phyloP scores from a whole-genome alignment of 1,140 invertebrate species.

The Conopomorpha cramerella region DNA sequence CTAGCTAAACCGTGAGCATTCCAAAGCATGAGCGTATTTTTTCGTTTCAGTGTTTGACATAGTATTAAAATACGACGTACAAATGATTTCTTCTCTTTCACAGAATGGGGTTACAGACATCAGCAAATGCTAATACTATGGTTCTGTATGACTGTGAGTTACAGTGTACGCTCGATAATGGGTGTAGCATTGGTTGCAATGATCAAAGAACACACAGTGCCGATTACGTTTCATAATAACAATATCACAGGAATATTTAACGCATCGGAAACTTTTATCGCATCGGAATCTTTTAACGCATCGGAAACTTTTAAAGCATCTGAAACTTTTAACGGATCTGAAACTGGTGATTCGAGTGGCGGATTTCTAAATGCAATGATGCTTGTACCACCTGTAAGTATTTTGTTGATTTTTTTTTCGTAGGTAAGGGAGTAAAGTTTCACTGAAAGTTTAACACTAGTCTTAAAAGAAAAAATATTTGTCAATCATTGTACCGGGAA shows the following conservation, averaged over 20 bases:
- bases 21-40: not conserved
- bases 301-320: too few species aligned
- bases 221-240: not conserved
- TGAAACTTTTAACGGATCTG: not conserved
- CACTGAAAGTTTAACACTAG: too few species aligned
- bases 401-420: too few species aligned
- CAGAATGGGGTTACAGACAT: slow-evolving; percentile 59
- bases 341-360: not conserved
- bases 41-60: too few species aligned
- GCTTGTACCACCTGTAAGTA: slow-evolving; percentile 2
- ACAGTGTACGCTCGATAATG: slow-evolving; percentile 69
- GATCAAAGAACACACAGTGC: slow-evolving; percentile 31
- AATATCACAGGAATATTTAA: not conserved
- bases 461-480: too few species aligned
- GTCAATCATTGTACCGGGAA: too few species aligned
- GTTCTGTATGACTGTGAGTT: slow-evolving; percentile 66
- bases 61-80: too few species aligned
- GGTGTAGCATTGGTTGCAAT: slow-evolving; percentile 76
- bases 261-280: too few species aligned
- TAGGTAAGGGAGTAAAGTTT: not conserved
- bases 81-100: too few species aligned
- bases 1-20: too few species aligned
- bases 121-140: slow-evolving; percentile 69
- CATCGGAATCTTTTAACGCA: too few species aligned
- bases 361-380: slow-evolving; percentile 1